Base-by-base conservation (phyloP, 2,113 vertebrate species). In the Tragelaphus scriptus region DNA sequence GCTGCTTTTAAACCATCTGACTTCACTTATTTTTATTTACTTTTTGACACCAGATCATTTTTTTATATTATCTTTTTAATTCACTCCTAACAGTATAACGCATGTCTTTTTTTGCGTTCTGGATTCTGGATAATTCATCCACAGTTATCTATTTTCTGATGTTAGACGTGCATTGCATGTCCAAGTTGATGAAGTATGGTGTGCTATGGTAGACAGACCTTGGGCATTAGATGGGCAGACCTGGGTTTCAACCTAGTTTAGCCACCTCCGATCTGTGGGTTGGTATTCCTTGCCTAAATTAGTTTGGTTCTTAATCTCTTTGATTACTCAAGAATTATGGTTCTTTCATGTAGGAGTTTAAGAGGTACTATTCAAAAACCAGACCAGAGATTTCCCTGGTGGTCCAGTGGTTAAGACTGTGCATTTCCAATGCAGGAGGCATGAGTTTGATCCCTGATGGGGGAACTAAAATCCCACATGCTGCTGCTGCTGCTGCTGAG, bases 1-100 rank as follows among this genome's bases (percentile, higher is more conserved):
- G 55, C 40, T 47, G 21, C 36, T 79, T 94, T 92, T 59, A 26
- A 94, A 61, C 25, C 36, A 81, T 68, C 82, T 53, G 88, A 51
- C 4, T 12, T 94, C 26, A 47, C 55, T 95, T 86, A 63, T 91
- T 91, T 96, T 88, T 95, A 77, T 92, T 94, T 84, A 63, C 58
- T 79, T 88, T 10, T 88, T 89, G 91, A 49, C 86, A 63, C 26
- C 68, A 94, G 94, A 77, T 88, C 2, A 91, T 93, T 93, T 87
- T 84, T 51, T 44, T 58, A 21, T 32, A 26, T 61, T 82, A 21
- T 75, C 23, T 68, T 97, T 84, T 32, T 81, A 82, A 61, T 36
- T 86, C 25, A 75, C 21, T 30, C 58, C 40, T 89, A 63, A 49
- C 85, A 17, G 11, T 55, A 68, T 55, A 85, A 63, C 36, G 7